Conservation (phyloP, 2,888 invertebrate genomes). For the Xanthorhoe spadicearia region DNA sequence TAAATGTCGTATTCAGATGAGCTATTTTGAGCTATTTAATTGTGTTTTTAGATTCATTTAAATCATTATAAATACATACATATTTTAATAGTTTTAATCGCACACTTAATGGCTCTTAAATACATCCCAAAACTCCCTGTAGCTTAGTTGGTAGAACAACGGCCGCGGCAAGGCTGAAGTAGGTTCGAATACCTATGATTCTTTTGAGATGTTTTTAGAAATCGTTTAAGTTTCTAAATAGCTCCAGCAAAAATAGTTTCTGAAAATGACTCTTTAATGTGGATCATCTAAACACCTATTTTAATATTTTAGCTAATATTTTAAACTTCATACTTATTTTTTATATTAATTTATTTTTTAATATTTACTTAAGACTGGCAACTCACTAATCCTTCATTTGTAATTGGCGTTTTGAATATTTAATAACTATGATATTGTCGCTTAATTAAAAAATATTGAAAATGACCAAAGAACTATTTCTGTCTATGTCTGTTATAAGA, state of each 20-base stretch:
- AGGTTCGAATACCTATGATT: too few species aligned
- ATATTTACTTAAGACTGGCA: conserved; percentile 4
- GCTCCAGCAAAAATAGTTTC: neutral
- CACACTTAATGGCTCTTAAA: too few species aligned
- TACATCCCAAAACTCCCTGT: too few species aligned
- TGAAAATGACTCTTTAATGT: neutral
- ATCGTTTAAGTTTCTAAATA: neutral
- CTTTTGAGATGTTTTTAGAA: too few species aligned
- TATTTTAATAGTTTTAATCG: too few species aligned
- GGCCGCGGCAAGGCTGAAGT: too few species aligned
- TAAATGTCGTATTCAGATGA: neutral
- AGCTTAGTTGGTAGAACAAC: too few species aligned
- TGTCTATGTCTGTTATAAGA: conserved; percentile 26
- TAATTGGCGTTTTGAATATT: conserved; percentile 25
- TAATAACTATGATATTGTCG: neutral
- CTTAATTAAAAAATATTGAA: conserved; percentile 8
- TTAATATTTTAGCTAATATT: conserved; percentile 7
- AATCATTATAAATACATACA: too few species aligned
- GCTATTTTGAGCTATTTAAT: neutral
- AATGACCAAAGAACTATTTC: conserved; percentile 9
- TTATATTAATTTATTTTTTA: neutral
- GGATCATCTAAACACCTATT: conserved; percentile 9
- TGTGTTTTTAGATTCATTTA: too few species aligned
- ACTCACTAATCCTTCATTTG: conserved; percentile 17
- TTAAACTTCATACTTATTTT: conserved; percentile 12